phyloP scores from a whole-genome alignment of 2,888 invertebrate genomes.

The Aphidius colemani region DNA sequence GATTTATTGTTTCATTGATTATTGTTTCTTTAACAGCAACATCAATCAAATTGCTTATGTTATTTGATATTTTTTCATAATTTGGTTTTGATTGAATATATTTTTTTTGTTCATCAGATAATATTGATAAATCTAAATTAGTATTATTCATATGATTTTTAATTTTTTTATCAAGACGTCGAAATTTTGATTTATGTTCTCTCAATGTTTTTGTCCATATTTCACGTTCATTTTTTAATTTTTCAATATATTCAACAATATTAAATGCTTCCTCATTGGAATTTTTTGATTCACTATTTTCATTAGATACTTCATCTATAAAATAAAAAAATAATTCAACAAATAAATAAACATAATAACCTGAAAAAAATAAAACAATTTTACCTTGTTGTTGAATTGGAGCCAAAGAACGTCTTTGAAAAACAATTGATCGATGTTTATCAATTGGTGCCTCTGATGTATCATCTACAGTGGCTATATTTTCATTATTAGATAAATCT shows the following conservation, averaged over 20 bases:
- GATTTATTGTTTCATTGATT: slow-evolving; percentile 29
- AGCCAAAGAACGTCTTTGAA: slow-evolving; percentile 32
- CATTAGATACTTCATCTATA: slow-evolving; percentile 16
- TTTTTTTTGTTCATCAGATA: slow-evolving; percentile 39
- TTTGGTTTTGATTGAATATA: slow-evolving; percentile 42
- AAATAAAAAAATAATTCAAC: slow-evolving; percentile 1
- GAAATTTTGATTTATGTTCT: slow-evolving; percentile 36
- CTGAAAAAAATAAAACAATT: slow-evolving; percentile 16
- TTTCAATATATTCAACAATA: slow-evolving; percentile 41
- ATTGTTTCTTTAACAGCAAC: slow-evolving; percentile 29
- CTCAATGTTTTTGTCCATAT: slow-evolving; percentile 41
- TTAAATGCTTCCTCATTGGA: slow-evolving; percentile 34
- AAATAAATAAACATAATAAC: slow-evolving; percentile 9
- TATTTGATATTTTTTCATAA: slow-evolving; percentile 39
- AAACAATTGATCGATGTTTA: slow-evolving; percentile 46
- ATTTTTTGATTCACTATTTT: slow-evolving; percentile 9
- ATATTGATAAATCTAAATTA: slow-evolving; percentile 36
- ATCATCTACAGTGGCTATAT: neutral
- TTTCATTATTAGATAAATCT: slow-evolving; percentile 9
- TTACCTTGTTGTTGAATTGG: slow-evolving; percentile 11
- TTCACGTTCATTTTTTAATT: slow-evolving; percentile 42
- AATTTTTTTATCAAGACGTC: slow-evolving; percentile 28
- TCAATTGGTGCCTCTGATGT: slow-evolving; percentile 18
- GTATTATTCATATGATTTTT: slow-evolving; percentile 30
- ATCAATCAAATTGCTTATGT: slow-evolving; percentile 35